Percentiles rank a stretch among this genome's conserved stretches.
Conservation (phyloP, 2,797 vertebrate species). For the Bothrops alternatus region DNA sequence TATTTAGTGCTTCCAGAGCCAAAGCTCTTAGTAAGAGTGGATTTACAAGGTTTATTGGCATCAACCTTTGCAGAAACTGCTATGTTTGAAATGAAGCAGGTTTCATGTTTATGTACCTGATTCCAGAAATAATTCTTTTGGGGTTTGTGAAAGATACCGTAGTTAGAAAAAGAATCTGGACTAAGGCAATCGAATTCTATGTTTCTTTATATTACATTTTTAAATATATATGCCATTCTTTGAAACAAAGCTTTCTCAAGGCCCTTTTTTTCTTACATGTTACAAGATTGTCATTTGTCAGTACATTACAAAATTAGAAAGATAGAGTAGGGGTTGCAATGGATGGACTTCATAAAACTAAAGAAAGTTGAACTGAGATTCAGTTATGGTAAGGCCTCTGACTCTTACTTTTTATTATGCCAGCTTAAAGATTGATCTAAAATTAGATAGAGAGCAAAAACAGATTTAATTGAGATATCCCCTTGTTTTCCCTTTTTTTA, state of each 20-base stretch:
- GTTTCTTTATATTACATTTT: background rate
- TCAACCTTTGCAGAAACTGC: constrained; percentile 7
- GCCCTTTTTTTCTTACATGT: background rate
- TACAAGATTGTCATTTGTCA: background rate
- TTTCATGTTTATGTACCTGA: background rate
- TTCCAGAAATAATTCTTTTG: background rate
- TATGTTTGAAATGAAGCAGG: constrained; percentile 11
- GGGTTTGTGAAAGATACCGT: fast-evolving
- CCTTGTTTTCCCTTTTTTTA: background rate
- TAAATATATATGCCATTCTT: background rate
- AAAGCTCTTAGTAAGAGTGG: constrained; percentile 55
- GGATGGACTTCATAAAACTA: background rate
- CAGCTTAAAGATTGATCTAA: background rate
- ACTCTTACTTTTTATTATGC: background rate
- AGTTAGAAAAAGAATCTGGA: background rate
- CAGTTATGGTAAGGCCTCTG: background rate
- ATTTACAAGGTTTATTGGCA: constrained; percentile 55
- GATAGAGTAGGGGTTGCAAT: background rate
- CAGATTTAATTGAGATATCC: background rate
- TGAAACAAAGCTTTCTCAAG: background rate
- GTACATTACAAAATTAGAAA: background rate
- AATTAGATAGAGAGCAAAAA: background rate
- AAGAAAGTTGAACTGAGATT: background rate
- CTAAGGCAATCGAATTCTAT: background rate
- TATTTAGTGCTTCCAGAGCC: constrained; percentile 64